Percentiles rank a stretch among this genome's conserved stretches.
Conservation (phyloP, 2,113 vertebrate genomes). For the Nettapus auritus region DNA sequence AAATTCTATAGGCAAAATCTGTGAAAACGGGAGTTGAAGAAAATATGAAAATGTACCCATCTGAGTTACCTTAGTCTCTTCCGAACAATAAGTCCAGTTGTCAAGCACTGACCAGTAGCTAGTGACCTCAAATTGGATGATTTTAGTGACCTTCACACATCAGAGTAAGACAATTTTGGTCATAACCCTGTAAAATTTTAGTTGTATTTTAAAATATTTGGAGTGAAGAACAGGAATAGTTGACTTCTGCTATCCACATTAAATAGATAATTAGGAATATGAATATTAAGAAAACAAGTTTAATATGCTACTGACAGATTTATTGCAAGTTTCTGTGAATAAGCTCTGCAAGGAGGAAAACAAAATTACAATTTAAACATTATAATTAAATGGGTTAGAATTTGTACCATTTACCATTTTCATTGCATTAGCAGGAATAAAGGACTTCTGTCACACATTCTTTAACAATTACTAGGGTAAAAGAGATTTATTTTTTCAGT, state of each 20-base stretch:
- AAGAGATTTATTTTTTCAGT: neutral
- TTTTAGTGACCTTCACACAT: neutral
- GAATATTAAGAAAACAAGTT: neutral
- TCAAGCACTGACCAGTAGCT: neutral
- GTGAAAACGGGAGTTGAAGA: neutral
- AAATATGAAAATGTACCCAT: neutral
- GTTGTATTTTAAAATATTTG: neutral
- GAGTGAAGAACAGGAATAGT: neutral
- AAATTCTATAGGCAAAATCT: neutral
- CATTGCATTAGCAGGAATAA: constrained; percentile 10
- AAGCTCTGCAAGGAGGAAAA: constrained; percentile 25
- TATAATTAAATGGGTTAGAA: neutral
- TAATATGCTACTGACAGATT: constrained; percentile 1
- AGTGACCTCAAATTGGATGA: neutral
- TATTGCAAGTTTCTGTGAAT: constrained; percentile 8
- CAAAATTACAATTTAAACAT: neutral
- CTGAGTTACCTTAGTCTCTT: neutral
- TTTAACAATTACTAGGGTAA: neutral
- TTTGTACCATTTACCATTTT: constrained; percentile 17
- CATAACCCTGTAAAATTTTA: neutral
- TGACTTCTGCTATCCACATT: neutral
- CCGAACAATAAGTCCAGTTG: neutral
- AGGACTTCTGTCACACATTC: neutral
- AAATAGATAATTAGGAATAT: neutral
- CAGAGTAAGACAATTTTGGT: neutral